A percentile compares a stretch with the other conserved stretches of the same genome.
phyloP scores from a whole-genome alignment of 2,888 invertebrate species.

The Eudasyphora cyanicolor region DNA sequence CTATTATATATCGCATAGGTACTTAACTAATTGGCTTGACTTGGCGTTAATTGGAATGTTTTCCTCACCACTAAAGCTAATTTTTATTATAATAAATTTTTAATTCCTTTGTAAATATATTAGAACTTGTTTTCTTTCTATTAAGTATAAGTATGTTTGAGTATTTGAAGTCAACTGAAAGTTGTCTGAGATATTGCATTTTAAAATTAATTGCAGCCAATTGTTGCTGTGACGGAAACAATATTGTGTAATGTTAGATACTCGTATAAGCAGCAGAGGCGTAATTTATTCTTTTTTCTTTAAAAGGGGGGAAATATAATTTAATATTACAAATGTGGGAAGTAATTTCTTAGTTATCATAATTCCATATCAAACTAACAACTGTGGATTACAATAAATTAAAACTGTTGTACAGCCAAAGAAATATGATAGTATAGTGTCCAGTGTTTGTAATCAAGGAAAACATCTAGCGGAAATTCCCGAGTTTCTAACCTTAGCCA shows the following conservation, averaged over 20 bases:
- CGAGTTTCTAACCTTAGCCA: too few relatives aligned
- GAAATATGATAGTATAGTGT: too few relatives aligned
- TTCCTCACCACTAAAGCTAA: neutral
- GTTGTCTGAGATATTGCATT: neutral
- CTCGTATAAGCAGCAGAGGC: neutral
- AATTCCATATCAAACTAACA: too few relatives aligned
- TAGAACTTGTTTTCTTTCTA: neutral
- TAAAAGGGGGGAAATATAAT: too few relatives aligned
- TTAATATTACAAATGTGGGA: too few relatives aligned
- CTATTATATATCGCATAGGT: neutral
- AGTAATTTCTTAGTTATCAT: too few relatives aligned
- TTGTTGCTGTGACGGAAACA: neutral
- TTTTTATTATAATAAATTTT: neutral
- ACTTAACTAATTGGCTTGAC: neutral
- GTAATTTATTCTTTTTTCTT: neutral
- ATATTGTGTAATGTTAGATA: neutral
- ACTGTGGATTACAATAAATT: too few relatives aligned
- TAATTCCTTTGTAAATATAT: neutral
- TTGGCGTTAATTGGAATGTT: slow-evolving; percentile 24
- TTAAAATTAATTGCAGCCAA: slow-evolving; percentile 8
- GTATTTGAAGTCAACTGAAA: neutral
- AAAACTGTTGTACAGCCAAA: too few relatives aligned
- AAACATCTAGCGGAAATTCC: too few relatives aligned
- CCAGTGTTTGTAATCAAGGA: too few relatives aligned
- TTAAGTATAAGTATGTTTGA: neutral